Evolutionary conservation across 2,888 invertebrate species (phyloP), one percentile per base, ranked within the genome.

Genomic region (Lysandra bellargus): DNA sequence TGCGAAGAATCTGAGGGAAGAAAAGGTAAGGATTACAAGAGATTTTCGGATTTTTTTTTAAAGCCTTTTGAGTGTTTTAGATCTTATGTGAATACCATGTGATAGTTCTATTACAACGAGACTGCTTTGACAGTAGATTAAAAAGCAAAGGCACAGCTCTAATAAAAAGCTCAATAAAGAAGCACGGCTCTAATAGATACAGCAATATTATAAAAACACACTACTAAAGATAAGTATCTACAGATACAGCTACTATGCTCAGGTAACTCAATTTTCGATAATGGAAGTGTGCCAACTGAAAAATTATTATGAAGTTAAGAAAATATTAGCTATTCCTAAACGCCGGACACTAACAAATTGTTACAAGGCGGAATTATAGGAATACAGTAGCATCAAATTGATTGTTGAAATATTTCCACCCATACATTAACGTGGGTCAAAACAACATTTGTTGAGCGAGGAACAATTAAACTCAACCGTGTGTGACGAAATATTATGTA

Each of bases 251-350:
- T 40, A 14, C 44, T 9, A 37, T 40, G 23, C 49, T 12, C 44
- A 74, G 44, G 75, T 75, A 75, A 53, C 49, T 23, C 23, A 30
- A 74, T 12, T 5, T 53, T 9, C 49, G 23, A n/a, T 53, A 30
- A 5, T 76, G 76, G 76, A 57, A 53, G 53, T 17, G 14, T 53
- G 49, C 76, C 76, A 76, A 76, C 6, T 57, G 1, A 57, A 57
- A 76, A 37, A 33, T 76, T 76, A 76, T 76, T 76, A 76, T 76
- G 57, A 76, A 76, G 57, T 76, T 76, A 76, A 76, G 76, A 76
- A 76, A 76, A 76, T 76, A 76, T 76, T 76, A 76, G 53, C 30
- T 53, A 57, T 33, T 76, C 53, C 53, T 53, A 57, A 76, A 53
- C 23, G 33, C 9, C 9, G 53, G 76, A 57, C 76, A 76, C 17